phyloP scores from a whole-genome alignment of 2,113 vertebrate genomes.

The Siniperca knerii region DNA sequence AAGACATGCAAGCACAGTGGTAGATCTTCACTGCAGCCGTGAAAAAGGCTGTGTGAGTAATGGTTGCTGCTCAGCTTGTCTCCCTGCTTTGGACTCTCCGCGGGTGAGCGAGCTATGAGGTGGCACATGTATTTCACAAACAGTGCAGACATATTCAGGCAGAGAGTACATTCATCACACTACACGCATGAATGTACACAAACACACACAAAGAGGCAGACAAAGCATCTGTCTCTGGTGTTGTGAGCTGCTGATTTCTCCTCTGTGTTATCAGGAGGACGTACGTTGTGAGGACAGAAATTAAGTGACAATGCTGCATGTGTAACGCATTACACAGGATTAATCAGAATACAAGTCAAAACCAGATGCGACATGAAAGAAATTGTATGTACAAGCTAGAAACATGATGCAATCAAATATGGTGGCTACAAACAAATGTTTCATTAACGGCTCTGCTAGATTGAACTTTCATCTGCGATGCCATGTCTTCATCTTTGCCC shows the following conservation, averaged over 20 bases:
- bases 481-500: neutral
- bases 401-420: slow-evolving; percentile 5
- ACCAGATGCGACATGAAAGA: slow-evolving; percentile 5
- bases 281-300: neutral
- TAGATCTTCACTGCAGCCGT: slow-evolving; percentile 30
- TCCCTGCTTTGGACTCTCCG: slow-evolving; percentile 27
- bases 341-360: slow-evolving; percentile 3
- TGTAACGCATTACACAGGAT: neutral
- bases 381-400: neutral
- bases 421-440: slow-evolving; percentile 2
- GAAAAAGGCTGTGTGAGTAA: slow-evolving; percentile 59
- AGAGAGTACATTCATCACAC: slow-evolving; percentile 39
- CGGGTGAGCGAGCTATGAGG: slow-evolving; percentile 36
- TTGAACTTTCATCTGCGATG: neutral
- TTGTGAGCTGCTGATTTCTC: slow-evolving; percentile 7
- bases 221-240: slow-evolving; percentile 8
- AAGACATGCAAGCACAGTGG: slow-evolving; percentile 6
- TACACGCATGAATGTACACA: slow-evolving; percentile 18
- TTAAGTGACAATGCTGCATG: slow-evolving; percentile 3
- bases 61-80: slow-evolving; percentile 42
- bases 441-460: slow-evolving; percentile 17
- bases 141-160: slow-evolving; percentile 24
- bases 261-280: slow-evolving; percentile 21
- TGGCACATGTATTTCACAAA: slow-evolving; percentile 37
- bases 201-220: neutral